Evolutionary conservation across 2,888 invertebrate genomes (phyloP).

Genomic region (Chorisops tibialis): DNA sequence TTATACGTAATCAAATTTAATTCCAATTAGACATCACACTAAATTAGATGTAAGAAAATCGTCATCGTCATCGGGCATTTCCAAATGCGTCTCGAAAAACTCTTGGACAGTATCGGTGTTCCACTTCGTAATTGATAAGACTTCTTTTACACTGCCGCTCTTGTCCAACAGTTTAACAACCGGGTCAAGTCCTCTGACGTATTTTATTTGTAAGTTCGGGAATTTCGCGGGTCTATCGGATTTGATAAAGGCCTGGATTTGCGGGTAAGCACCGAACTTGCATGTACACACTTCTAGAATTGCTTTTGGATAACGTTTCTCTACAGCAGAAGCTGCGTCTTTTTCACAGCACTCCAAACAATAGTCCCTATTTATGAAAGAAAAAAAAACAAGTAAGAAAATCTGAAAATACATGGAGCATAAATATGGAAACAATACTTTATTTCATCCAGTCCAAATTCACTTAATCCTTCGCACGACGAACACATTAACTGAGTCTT

Average conservation of each 20-base stretch:
- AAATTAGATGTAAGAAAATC: too few relatives aligned
- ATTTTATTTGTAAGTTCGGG: constrained; percentile 87
- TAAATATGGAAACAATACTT: constrained; percentile 38
- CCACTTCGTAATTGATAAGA: constrained; percentile 96
- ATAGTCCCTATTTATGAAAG: constrained; percentile 24
- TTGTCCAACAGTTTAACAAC: constrained; percentile 86
- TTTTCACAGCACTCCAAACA: constrained; percentile 79
- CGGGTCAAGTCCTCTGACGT: constrained; percentile 91
- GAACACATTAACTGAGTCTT: constrained; percentile 83
- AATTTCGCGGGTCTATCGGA: constrained; percentile 87
- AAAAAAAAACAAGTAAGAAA: background rate
- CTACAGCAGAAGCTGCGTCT: constrained; percentile 62
- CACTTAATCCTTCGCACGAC: constrained; percentile 79
- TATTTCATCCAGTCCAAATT: constrained; percentile 54
- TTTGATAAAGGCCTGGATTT: constrained; percentile 97
- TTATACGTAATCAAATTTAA: too few relatives aligned
- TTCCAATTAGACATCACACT: too few relatives aligned
- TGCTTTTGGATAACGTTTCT: constrained; percentile 84
- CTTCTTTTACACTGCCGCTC: constrained; percentile 78
- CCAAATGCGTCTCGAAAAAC: constrained; percentile 86
- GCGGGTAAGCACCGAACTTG: constrained; percentile 96
- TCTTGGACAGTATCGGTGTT: constrained; percentile 97
- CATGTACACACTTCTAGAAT: constrained; percentile 96
- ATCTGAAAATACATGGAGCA: background rate
- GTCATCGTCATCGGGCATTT: constrained; percentile 35